A percentile compares a stretch with the other conserved stretches of the same genome.
Conservation (phyloP, 2,797 vertebrate species). For the Myotis pilosus region DNA sequence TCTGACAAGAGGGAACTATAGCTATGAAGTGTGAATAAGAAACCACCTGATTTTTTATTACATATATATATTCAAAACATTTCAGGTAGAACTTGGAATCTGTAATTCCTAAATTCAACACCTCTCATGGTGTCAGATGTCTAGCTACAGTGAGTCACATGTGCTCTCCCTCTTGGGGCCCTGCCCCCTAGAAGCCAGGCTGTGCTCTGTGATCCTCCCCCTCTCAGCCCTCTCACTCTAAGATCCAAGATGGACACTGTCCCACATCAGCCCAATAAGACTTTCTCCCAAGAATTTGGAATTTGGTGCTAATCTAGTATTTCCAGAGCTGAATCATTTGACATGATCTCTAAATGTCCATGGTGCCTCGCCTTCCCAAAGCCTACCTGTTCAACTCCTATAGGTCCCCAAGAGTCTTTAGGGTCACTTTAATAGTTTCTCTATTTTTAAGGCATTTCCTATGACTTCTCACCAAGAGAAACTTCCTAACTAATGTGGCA, state of each 20-base stretch:
- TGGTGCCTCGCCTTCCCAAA: not conserved
- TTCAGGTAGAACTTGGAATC: not conserved
- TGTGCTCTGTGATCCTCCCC: not conserved
- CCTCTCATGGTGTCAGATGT: not conserved
- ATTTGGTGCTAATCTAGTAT: not conserved
- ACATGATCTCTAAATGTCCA: not conserved
- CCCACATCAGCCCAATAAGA: not conserved
- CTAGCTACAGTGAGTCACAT: not conserved
- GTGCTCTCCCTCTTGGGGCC: not conserved
- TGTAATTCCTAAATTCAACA: not conserved
- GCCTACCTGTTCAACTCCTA: not conserved
- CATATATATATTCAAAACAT: not conserved
- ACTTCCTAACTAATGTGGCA: not conserved
- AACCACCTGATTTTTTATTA: not conserved
- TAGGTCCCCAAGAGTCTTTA: not conserved
- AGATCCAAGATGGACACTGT: not conserved
- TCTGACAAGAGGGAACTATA: not conserved
- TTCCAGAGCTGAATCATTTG: not conserved
- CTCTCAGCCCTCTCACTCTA: not conserved
- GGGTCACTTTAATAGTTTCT: not conserved
- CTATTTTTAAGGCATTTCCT: not conserved
- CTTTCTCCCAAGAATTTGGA: not conserved
- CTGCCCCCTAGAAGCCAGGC: not conserved
- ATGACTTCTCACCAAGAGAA: slow-evolving; percentile 11
- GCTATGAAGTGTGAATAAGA: not conserved